Conservation (phyloP, 2,113 vertebrate species). For the Panthera uncia region DNA sequence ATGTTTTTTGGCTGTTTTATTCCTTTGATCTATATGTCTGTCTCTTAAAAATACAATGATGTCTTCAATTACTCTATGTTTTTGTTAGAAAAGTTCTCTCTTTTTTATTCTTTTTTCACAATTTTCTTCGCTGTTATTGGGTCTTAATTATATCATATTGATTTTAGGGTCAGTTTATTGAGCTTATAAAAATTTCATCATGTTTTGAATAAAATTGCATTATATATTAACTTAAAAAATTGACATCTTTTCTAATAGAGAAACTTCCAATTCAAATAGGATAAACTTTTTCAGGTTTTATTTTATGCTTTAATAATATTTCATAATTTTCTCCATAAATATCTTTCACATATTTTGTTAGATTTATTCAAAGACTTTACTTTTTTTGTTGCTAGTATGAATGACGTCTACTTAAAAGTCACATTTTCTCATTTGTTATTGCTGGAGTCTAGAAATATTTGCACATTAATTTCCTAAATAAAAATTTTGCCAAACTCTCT, state of each 20-base stretch:
- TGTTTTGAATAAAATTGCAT: neutral
- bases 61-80: neutral
- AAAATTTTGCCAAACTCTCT: neutral
- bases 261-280: neutral
- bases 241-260: neutral
- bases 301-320: neutral
- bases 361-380: neutral
- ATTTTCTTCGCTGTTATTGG: neutral
- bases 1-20: neutral
- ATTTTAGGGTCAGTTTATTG: neutral
- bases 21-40: neutral
- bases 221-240: neutral
- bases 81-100: neutral
- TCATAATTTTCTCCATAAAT: neutral
- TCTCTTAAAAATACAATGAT: neutral
- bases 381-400: neutral
- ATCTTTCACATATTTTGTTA: neutral
- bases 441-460: neutral
- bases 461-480: neutral
- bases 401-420: neutral
- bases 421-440: neutral
- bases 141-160: neutral
- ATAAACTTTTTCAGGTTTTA: neutral
- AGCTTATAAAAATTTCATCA: neutral
- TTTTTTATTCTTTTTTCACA: neutral